Percentiles rank a stretch among this genome's conserved stretches.
Conservation (phyloP, 1,140 invertebrate genomes). For the Cotesia glomerata region DNA sequence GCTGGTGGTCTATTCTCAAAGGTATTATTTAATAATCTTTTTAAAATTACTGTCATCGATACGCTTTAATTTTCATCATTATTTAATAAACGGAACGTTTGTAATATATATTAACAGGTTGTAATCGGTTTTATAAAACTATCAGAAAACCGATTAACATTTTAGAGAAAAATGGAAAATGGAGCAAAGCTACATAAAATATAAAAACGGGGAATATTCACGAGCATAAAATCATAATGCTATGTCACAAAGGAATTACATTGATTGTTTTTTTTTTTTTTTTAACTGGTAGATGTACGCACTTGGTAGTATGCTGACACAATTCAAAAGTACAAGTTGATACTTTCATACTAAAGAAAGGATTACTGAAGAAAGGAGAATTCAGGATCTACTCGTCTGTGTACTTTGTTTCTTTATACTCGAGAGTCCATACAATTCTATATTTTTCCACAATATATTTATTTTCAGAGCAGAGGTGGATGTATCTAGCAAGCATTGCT, state of each 20-base stretch:
- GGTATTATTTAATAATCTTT: not conserved
- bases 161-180: not conserved
- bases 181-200: not conserved
- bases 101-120: not conserved
- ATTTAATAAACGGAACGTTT: not conserved
- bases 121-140: not conserved
- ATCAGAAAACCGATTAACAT: not conserved
- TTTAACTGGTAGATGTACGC: not conserved
- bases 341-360: not conserved
- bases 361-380: no score
- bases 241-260: conserved; percentile 41
- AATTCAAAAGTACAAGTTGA: conserved; percentile 4
- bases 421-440: conserved; percentile 44
- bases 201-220: not conserved
- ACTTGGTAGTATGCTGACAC: no score
- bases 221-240: not conserved
- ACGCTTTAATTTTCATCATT: not conserved
- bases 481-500: not conserved
- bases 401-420: conserved; percentile 48
- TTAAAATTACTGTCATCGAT: not conserved
- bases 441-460: conserved; percentile 29
- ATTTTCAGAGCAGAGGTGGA: conserved; percentile 34
- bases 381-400: conserved; percentile 21
- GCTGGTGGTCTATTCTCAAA: not conserved
- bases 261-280: conserved; percentile 40